Conservation (phyloP, 2,797 vertebrate species). For the Esox masquinongy region DNA sequence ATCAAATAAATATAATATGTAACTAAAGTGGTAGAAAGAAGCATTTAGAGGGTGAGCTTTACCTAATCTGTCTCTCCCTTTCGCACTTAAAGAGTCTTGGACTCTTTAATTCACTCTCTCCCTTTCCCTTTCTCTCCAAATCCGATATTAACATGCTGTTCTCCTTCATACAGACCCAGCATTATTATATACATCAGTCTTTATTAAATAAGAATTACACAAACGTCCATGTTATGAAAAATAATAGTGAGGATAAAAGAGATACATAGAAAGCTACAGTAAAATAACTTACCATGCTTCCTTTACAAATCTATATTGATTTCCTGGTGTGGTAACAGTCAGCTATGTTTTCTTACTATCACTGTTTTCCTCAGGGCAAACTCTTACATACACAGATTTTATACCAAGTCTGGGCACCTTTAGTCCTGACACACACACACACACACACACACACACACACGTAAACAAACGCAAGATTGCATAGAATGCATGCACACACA, state of each 20-base stretch:
- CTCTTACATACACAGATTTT: slow-evolving; percentile 28
- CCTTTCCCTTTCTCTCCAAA: background rate
- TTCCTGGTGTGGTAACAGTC: slow-evolving; percentile 47
- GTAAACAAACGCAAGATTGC: too few species aligned
- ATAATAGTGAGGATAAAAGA: slow-evolving; percentile 23
- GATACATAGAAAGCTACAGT: slow-evolving; percentile 41
- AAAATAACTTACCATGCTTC: slow-evolving; percentile 40
- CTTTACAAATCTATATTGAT: slow-evolving; percentile 35
- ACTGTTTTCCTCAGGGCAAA: slow-evolving; percentile 42
- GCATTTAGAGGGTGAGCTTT: too few species aligned
- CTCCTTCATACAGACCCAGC: background rate
- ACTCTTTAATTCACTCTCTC: background rate
- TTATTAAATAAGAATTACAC: slow-evolving; percentile 29
- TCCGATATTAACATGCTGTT: background rate
- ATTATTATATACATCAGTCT: slow-evolving; percentile 18
- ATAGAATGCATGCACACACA: too few species aligned
- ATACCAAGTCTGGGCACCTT: slow-evolving; percentile 25
- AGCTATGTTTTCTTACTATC: slow-evolving; percentile 18
- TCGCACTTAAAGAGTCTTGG: background rate
- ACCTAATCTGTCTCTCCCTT: background rate
- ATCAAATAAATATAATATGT: too few species aligned
- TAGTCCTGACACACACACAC: slow-evolving; percentile 36
- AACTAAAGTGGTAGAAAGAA: too few species aligned
- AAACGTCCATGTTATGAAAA: slow-evolving; percentile 27
- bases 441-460: too few species aligned